These are phyloP conservation scores for Panopea generosa DNA, from an alignment of 2,888 invertebrate species.

Conservation along the genomic window DNA sequence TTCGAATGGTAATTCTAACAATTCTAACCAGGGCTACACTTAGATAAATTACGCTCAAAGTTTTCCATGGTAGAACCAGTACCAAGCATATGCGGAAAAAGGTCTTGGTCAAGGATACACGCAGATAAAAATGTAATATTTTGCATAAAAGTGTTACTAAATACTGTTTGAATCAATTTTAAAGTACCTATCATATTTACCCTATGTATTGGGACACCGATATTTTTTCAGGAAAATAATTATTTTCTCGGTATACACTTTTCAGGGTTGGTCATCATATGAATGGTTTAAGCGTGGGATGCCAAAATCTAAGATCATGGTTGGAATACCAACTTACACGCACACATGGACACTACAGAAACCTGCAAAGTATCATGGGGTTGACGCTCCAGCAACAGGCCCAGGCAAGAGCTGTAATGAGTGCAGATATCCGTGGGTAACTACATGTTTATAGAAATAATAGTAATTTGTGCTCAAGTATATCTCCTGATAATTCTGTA, in stretches of 20 bases:
- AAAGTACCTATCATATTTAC: background rate
- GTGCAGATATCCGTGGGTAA: conserved; percentile 44
- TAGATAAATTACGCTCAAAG: too few relatives aligned
- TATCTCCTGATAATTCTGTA: background rate
- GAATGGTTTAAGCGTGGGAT: conserved; percentile 61
- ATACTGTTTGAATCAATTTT: background rate
- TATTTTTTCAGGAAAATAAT: too few relatives aligned
- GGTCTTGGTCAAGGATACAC: too few relatives aligned
- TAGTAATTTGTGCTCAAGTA: background rate
- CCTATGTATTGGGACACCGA: too few relatives aligned
- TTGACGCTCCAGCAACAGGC: conserved; percentile 54
- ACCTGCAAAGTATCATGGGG: conserved; percentile 47
- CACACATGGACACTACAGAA: conserved; percentile 63
- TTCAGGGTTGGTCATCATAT: conserved; percentile 62
- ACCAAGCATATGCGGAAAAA: too few relatives aligned
- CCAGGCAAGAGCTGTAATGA: conserved; percentile 45
- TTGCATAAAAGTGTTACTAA: too few relatives aligned
- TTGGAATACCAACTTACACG: conserved; percentile 67
- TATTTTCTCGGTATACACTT: background rate
- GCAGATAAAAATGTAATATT: too few relatives aligned
- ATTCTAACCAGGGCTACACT: too few relatives aligned
- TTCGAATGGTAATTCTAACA: too few relatives aligned
- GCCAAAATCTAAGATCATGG: conserved; percentile 61
- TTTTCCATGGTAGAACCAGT: too few relatives aligned
- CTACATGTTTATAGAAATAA: background rate